phyloP scores from a whole-genome alignment of 1,140 invertebrate genomes.

The Chionoecetes opilio region DNA sequence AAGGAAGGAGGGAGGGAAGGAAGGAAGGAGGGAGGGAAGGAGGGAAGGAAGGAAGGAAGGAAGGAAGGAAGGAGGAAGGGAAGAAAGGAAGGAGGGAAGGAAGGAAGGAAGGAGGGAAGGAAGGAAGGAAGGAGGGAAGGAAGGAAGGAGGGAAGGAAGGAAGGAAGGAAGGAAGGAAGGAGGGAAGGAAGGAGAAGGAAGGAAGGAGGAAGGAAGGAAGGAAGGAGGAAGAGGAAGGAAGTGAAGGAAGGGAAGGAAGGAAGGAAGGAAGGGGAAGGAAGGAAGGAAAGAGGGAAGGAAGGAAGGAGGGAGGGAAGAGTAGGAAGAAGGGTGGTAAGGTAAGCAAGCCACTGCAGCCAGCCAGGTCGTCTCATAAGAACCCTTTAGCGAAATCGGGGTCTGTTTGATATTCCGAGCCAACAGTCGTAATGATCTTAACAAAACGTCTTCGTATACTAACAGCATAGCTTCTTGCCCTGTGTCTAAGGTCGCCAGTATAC shows the following conservation, averaged over 20 bases:
- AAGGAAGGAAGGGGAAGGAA: background rate
- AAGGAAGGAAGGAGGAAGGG: background rate
- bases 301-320: background rate
- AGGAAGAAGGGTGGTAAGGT: background rate
- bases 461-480: slow-evolving; percentile 46
- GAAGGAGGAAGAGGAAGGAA: no score
- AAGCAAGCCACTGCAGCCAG: background rate
- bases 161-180: background rate
- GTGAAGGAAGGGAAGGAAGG: background rate
- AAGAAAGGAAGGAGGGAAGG: background rate
- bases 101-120: background rate
- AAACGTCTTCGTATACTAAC: slow-evolving; percentile 77
- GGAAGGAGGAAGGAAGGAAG: background rate
- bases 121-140: background rate
- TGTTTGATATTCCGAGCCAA: slow-evolving; percentile 62
- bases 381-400: slow-evolving; percentile 46
- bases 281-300: no score
- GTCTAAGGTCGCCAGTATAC: slow-evolving; percentile 47
- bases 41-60: background rate
- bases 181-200: background rate
- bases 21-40: background rate
- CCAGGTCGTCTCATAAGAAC: background rate
- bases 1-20: background rate
- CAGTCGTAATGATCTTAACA: slow-evolving; percentile 73
- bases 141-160: background rate